Base-by-base conservation (phyloP, 1,140 invertebrate species). In the Lordiphosa clarofinis region DNA sequence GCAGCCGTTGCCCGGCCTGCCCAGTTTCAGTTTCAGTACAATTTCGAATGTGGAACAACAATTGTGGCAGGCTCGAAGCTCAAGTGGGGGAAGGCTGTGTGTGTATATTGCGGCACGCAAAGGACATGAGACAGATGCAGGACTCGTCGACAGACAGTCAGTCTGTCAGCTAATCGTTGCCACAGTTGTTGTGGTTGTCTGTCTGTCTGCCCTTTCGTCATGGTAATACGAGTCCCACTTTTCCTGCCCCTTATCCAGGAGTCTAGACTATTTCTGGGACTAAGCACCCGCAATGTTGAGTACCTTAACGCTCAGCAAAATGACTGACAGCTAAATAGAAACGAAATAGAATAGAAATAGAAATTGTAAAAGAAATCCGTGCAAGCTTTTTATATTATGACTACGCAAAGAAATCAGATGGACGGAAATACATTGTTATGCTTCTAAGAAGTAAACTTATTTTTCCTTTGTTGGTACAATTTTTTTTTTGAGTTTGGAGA, bases 171-270 rank as follows among this genome's bases (percentile, higher is more conserved):
- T 86, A 86, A 84, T 74, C 69, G 81, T 47, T 79, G 48, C 65
- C 52, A 38, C 68, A 56, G 73, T 73, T 86, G 70, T 86, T 74
- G 69, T 87, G 75, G 75, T 56, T 67, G 47, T 40, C 36, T 59
- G 31, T 38, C 3, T 53, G 63, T 42, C 46, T 64, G 38, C 38
- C 43, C 24, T 33, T 81, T 86, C 53, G 70, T 66, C 71, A 79
- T 81, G 68, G 70, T 61, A 86, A 74, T 81, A 28, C n/a, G 37
- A 33, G 24, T 31, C 50, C 48, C 35, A 38, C 52, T 53, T 31
- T 9, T 4, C 15, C 2, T 15, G 15, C 15, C 15, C 7, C 12
- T 38, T n/a, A 19, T 24, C 21, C 4, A 19, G 15, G 15, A 28
- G 28, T 11, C 28, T 31, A 31, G 11, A 7, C 21, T 8, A 39